These are phyloP conservation scores for Molanna angustata DNA, from an alignment of 2,888 invertebrate genomes.

Conservation along the genomic window DNA sequence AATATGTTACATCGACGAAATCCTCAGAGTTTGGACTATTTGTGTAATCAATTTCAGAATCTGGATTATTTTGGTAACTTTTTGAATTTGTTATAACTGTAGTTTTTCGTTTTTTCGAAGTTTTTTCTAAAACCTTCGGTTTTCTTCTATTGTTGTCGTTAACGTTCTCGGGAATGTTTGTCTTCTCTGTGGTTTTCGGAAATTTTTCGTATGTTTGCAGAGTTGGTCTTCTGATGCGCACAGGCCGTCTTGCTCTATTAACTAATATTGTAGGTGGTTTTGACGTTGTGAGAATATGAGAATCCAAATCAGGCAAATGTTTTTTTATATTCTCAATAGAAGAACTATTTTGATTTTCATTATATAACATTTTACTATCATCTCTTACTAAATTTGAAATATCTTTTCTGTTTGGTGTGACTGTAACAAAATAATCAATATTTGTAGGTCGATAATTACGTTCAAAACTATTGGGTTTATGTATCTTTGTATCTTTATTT, in stretches of 20 bases:
- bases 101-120: constrained; percentile 42
- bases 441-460: too few relatives aligned
- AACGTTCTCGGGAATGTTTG: neutral
- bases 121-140: constrained; percentile 31
- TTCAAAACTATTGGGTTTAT: too few relatives aligned
- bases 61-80: constrained; percentile 43
- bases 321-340: too few relatives aligned
- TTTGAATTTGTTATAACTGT: constrained; percentile 50
- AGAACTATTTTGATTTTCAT: too few relatives aligned
- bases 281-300: too few relatives aligned
- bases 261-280: constrained; percentile 33
- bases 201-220: constrained; percentile 2
- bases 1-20: constrained; percentile 4
- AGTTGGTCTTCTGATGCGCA: neutral
- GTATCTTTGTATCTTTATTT: too few relatives aligned
- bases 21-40: constrained; percentile 6
- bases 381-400: too few relatives aligned
- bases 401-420: too few relatives aligned
- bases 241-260: constrained; percentile 13
- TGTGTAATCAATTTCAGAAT: constrained; percentile 6
- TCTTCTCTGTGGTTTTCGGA: neutral
- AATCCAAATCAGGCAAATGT: too few relatives aligned
- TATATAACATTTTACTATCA: too few relatives aligned
- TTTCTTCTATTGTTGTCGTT: constrained; percentile 14
- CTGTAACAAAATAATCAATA: too few relatives aligned